Evolutionary conservation across 2,113 vertebrate species (phyloP).

Genomic region (Laticauda colubrina): DNA sequence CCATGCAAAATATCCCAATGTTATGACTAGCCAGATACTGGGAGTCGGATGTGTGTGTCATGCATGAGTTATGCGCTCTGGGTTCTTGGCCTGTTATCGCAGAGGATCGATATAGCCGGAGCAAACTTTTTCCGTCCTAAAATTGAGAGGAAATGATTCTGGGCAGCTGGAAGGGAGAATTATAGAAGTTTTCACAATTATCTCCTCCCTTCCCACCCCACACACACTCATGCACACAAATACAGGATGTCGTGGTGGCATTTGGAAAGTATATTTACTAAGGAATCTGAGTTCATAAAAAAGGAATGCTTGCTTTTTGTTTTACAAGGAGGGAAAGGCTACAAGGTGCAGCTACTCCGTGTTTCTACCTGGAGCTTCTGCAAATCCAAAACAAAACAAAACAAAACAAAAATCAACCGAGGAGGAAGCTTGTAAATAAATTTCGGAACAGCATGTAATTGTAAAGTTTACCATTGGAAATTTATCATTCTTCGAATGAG

Average conservation of each 20-base stretch:
- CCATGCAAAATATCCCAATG: conserved; percentile 28
- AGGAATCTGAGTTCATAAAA: conserved; percentile 66
- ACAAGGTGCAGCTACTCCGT: neutral
- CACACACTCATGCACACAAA: neutral
- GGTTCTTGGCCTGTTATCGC: conserved; percentile 48
- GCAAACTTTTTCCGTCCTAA: conserved; percentile 58
- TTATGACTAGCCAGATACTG: conserved; percentile 19
- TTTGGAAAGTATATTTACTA: conserved; percentile 58
- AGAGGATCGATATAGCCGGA: conserved; percentile 52
- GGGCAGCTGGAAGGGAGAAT: conserved; percentile 29
- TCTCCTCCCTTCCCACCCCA: neutral
- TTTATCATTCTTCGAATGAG: neutral
- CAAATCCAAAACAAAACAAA: neutral
- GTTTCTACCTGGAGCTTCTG: neutral
- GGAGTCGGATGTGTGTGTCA: neutral
- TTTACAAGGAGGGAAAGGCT: neutral
- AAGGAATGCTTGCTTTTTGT: conserved; percentile 49
- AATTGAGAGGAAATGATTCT: conserved; percentile 63
- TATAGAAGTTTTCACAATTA: neutral
- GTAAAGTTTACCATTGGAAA: neutral
- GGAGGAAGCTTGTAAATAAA: neutral
- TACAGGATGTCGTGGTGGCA: conserved; percentile 54
- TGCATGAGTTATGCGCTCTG: conserved; percentile 30
- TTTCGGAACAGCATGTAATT: neutral
- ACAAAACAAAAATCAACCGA: conserved; percentile 1